Evolutionary conservation across 1,140 invertebrate species (phyloP).

Genomic region (Euura saliciscinereae): DNA sequence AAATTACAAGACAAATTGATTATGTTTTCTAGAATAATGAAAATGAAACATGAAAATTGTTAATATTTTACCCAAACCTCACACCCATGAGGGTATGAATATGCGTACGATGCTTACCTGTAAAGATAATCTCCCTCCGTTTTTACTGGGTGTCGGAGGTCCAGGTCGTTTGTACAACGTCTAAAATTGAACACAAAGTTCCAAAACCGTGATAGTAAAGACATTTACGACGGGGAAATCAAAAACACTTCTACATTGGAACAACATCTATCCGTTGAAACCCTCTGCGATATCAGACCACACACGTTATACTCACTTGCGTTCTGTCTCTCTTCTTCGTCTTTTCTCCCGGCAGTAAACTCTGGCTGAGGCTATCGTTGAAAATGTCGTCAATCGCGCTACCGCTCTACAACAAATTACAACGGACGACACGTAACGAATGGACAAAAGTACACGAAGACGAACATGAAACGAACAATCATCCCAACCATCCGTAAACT

Average conservation of each 20-base stretch:
- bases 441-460: constrained; percentile 10
- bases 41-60: too few species aligned
- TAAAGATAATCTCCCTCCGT: constrained; percentile 73
- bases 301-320: constrained; percentile 38
- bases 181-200: constrained; percentile 43
- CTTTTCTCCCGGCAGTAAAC: constrained; percentile 64
- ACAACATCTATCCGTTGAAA: too few species aligned
- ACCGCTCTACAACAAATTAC: constrained; percentile 53
- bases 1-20: not conserved
- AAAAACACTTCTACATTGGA: not conserved
- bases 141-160: constrained; percentile 82
- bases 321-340: constrained; percentile 64
- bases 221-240: constrained; percentile 8
- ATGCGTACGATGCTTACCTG: constrained; percentile 48
- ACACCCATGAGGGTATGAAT: too few species aligned
- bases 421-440: constrained; percentile 16
- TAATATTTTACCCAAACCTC: too few species aligned
- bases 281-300: too few species aligned
- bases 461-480: constrained; percentile 6
- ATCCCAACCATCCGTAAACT: constrained; percentile 29
- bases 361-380: constrained; percentile 66
- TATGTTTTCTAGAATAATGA: not conserved
- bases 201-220: constrained; percentile 22
- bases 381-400: constrained; percentile 55
- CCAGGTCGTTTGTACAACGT: constrained; percentile 82